A percentile compares a stretch with the other conserved stretches of the same genome.
These are phyloP conservation scores for Seira ritae DNA, from an alignment of 2,888 invertebrate genomes.

Conservation along the genomic window DNA sequence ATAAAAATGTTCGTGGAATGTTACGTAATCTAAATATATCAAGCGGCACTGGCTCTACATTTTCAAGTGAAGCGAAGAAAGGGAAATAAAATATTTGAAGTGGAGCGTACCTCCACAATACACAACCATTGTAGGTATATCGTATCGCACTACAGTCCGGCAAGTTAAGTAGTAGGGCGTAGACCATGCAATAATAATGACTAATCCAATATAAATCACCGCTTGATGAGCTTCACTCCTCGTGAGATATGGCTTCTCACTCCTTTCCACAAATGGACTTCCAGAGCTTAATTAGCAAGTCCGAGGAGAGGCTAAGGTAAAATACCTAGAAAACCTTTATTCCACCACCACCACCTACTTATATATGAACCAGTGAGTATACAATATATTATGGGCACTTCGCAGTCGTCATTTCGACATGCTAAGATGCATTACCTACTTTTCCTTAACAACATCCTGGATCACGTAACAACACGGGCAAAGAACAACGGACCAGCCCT, in stretches of 20 bases:
- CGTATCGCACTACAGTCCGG: neutral
- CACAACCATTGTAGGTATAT: neutral
- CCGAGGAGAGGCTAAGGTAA: constrained; percentile 16
- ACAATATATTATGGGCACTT: neutral
- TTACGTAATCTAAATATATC: no score
- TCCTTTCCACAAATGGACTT: constrained; percentile 54
- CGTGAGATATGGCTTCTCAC: constrained; percentile 57
- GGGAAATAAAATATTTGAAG: neutral
- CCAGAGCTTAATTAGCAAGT: constrained; percentile 56
- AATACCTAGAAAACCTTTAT: no score
- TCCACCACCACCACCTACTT: neutral
- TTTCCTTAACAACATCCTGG: constrained; percentile 9
- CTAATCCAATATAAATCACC: constrained; percentile 63
- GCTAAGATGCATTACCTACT: constrained; percentile 33
- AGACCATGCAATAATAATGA: constrained; percentile 56
- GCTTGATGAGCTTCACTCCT: constrained; percentile 62
- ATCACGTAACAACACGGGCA: neutral
- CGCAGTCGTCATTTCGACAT: constrained; percentile 26
- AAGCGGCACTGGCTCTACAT: no score
- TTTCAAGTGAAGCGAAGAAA: no score
- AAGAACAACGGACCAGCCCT: neutral
- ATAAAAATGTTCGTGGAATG: no score
- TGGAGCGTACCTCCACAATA: neutral
- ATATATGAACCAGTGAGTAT: neutral
- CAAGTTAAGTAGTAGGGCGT: constrained; percentile 56